Base-by-base conservation (phyloP, 1,140 invertebrate species). In the Oedothorax gibbosus region DNA sequence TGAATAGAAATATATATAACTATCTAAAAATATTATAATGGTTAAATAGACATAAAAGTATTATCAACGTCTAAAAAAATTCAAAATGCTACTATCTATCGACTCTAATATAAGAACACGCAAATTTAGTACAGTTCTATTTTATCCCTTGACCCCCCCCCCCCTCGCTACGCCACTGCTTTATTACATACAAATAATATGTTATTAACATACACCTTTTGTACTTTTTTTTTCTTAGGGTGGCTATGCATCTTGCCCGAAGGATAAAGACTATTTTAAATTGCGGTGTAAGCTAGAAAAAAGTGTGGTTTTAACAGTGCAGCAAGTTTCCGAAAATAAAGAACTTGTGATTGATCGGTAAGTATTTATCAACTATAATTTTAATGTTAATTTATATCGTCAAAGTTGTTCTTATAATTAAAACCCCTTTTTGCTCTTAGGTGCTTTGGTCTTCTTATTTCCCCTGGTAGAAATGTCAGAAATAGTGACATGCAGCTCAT, bases 401-500 rank as follows among this genome's bases (percentile, higher is more conserved):
- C 9, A n/a, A 10, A 7, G 20, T 56, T 71, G 10, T 71, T 35
- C 9, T 65, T 53, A 78, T 8, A 5, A 15, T 68, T 53, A 11
- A 64, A 15, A 68, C 53, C 35, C 57, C 57, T 54, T 68, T 82
- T 76, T n/a, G 18, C n/a, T 80, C 18, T 51, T 88, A 92, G 97
- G 84, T 99, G 98, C 90, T 99, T 99, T 91, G 98, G 98, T 2
- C 94, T 99, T 4, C 92, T 99, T 0, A 93, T 99, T 57, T 96
- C 96, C 69, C 95, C 97, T 7, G 98, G 98, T 0, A 92, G 96
- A 85, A 95, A 98, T 89, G 96, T 99, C 2, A 95, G 96, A 87
- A 94, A 98, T 89, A 96, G 95, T 86, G 97, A 98, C 90, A 98
- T 99, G 97, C 95, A 97, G 89, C 91, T 99, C 11, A 92, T 99